These are phyloP conservation scores for Myiozetetes cayanensis DNA, from an alignment of 2,113 vertebrate species.

Conservation along the genomic window DNA sequence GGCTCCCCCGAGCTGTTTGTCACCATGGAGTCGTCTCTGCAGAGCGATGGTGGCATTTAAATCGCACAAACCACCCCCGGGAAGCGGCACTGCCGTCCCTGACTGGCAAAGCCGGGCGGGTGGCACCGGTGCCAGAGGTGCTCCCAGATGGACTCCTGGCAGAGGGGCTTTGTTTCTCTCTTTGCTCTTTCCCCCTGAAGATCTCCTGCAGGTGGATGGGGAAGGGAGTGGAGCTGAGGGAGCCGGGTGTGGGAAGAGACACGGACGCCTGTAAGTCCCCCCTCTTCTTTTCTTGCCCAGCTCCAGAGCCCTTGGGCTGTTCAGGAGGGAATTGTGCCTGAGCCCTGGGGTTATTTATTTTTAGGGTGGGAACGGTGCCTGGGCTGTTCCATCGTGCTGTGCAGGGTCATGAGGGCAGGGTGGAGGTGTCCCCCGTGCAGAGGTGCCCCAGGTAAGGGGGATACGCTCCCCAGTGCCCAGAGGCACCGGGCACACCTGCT, in stretches of 20 bases:
- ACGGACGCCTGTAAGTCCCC: fast-evolving
- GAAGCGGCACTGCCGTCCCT: background rate
- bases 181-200: background rate
- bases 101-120: background rate
- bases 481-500: background rate
- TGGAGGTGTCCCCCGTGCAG: background rate
- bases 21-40: slow-evolving; percentile 25
- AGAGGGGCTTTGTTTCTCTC: fast-evolving
- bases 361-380: fast-evolving
- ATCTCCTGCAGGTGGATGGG: background rate
- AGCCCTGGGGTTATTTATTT: background rate
- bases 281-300: background rate
- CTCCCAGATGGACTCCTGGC: background rate
- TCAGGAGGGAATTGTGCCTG: background rate
- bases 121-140: fast-evolving
- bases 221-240: background rate
- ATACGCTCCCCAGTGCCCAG: fast-evolving
- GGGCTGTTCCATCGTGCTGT: background rate
- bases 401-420: background rate
- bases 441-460: background rate
- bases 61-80: background rate
- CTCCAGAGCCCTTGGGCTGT: background rate
- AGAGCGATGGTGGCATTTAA: background rate
- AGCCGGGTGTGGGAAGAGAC: background rate
- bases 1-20: background rate